phyloP scores from a whole-genome alignment of 2,888 invertebrate species.

The Luperina nickerlii region DNA sequence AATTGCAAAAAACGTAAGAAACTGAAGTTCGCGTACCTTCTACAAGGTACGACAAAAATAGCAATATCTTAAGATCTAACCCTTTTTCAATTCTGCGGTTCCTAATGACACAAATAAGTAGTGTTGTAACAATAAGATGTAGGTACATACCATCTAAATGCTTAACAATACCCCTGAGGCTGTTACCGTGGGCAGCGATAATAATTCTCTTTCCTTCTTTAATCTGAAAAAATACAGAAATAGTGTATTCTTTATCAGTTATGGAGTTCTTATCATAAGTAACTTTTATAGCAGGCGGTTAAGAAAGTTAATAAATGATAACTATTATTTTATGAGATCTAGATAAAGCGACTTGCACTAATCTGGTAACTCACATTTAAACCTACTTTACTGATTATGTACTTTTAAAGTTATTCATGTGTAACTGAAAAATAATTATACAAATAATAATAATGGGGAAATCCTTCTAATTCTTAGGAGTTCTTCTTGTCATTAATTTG shows the following conservation, averaged over 20 bases:
- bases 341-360: neutral
- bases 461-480: neutral
- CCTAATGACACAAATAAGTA: neutral
- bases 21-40: neutral
- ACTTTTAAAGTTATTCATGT: neutral
- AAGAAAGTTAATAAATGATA: conserved; percentile 8
- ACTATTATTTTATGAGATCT: neutral
- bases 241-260: neutral
- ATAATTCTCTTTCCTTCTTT: conserved; percentile 94
- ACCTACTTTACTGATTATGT: neutral
- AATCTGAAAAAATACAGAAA: conserved; percentile 89
- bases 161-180: conserved; percentile 95
- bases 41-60: neutral
- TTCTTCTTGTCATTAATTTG: neutral
- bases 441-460: neutral
- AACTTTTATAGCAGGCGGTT: conserved; percentile 4
- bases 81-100: neutral
- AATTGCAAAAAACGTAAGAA: neutral
- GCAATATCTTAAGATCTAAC: neutral
- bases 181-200: conserved; percentile 96
- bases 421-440: neutral
- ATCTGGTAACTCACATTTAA: neutral
- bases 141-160: conserved; percentile 93
- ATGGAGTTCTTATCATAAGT: neutral
- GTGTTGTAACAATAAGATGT: neutral